Evolutionary conservation across 2,888 invertebrate genomes (phyloP).

Genomic region (Actias luna): DNA sequence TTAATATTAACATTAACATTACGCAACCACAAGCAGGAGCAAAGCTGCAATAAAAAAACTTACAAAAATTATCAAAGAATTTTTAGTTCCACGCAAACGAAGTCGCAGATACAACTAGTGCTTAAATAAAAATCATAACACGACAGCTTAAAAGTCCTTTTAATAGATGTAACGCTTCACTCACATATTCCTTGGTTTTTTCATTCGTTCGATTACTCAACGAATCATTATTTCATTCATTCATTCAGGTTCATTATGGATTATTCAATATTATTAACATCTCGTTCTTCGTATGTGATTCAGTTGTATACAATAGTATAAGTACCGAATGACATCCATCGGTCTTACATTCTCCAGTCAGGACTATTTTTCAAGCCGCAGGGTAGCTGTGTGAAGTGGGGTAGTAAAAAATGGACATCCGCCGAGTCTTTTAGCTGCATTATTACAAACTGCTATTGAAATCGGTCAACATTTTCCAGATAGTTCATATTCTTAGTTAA

Average conservation of each 20-base stretch:
- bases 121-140: too few species aligned
- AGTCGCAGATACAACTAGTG: too few species aligned
- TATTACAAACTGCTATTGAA: slow-evolving; percentile 18
- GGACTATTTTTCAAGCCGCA: slow-evolving; percentile 30
- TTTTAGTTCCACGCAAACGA: too few species aligned
- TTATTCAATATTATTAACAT: too few species aligned
- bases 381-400: slow-evolving; percentile 23
- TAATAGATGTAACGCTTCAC: background rate
- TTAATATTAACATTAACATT: too few species aligned
- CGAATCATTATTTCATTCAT: background rate
- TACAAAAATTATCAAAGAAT: too few species aligned
- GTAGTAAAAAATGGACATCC: slow-evolving; percentile 31
- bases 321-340: slow-evolving; percentile 4
- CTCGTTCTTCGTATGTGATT: background rate
- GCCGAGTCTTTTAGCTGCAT: slow-evolving; percentile 28
- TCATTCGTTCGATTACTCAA: background rate
- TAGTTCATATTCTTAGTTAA: too few species aligned
- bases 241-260: too few species aligned
- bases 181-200: background rate
- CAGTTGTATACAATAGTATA: background rate
- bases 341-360: slow-evolving; percentile 14
- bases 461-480: background rate
- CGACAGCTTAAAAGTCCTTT: too few species aligned
- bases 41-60: too few species aligned
- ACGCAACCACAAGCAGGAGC: too few species aligned